phyloP scores from a whole-genome alignment of 2,888 invertebrate species.

The Himalopsyche japonica region DNA sequence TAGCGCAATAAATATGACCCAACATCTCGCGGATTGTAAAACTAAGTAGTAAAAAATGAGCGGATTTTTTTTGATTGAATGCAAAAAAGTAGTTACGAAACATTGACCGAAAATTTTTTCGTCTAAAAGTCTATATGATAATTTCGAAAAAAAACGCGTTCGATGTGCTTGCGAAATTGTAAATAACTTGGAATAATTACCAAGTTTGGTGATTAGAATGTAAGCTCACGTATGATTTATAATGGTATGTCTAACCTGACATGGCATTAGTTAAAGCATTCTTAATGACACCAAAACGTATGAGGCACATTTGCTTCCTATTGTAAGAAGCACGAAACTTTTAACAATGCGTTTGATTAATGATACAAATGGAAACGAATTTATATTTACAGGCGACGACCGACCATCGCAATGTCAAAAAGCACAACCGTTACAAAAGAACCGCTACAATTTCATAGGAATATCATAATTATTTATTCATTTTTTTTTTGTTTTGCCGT shows the following conservation, averaged over 20 bases:
- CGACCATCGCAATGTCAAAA: not conserved
- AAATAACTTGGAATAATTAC: not conserved
- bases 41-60: not conserved
- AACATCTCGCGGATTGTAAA: too few relatives aligned
- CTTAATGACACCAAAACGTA: not conserved
- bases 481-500: not conserved
- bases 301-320: not conserved
- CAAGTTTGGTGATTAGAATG: not conserved
- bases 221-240: not conserved
- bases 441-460: not conserved
- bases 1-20: too few relatives aligned
- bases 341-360: not conserved
- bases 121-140: not conserved
- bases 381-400: not conserved
- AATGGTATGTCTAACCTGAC: not conserved
- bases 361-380: not conserved
- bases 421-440: not conserved
- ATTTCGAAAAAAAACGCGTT: not conserved
- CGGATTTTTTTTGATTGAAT: not conserved
- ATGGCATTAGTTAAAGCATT: not conserved
- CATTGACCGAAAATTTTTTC: not conserved
- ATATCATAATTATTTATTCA: not conserved
- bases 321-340: not conserved
- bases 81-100: not conserved
- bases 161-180: not conserved